Percentiles rank a stretch among this genome's conserved stretches.
These are phyloP conservation scores for Rutilus rutilus DNA, from an alignment of 2,113 vertebrate species.

Conservation along the genomic window DNA sequence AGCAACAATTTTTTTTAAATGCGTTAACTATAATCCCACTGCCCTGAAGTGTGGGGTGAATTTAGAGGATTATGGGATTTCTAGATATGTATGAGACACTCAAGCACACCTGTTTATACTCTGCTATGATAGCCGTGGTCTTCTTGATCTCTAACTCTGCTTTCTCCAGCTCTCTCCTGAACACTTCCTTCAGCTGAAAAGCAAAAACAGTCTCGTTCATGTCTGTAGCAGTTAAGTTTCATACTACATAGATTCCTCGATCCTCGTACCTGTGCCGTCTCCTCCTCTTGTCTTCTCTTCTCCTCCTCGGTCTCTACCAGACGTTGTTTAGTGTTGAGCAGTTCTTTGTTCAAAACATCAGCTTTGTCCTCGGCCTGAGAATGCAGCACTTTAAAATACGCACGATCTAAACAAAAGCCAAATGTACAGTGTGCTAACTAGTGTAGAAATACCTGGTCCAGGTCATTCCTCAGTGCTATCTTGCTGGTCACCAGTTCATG, in stretches of 20 bases:
- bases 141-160: constrained; percentile 97
- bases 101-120: constrained; percentile 91
- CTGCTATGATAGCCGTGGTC: constrained; percentile 95
- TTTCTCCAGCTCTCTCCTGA: constrained; percentile 96
- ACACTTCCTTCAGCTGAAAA: constrained; percentile 92
- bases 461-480: constrained; percentile 93
- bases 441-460: constrained; percentile 88
- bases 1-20: too few relatives aligned
- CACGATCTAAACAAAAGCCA: neutral
- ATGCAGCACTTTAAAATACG: neutral
- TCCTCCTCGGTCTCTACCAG: constrained; percentile 96
- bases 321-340: constrained; percentile 92
- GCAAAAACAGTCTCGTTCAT: neutral
- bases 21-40: neutral
- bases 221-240: neutral
- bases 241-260: neutral
- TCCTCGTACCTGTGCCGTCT: constrained; percentile 88
- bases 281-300: constrained; percentile 93
- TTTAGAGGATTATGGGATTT: neutral
- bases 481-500: constrained; percentile 99
- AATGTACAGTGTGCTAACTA: neutral
- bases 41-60: neutral
- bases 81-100: neutral
- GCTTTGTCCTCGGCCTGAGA: constrained; percentile 95
- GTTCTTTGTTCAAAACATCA: constrained; percentile 94